phyloP scores from a whole-genome alignment of 2,113 vertebrate species.

The Oceanites oceanicus region DNA sequence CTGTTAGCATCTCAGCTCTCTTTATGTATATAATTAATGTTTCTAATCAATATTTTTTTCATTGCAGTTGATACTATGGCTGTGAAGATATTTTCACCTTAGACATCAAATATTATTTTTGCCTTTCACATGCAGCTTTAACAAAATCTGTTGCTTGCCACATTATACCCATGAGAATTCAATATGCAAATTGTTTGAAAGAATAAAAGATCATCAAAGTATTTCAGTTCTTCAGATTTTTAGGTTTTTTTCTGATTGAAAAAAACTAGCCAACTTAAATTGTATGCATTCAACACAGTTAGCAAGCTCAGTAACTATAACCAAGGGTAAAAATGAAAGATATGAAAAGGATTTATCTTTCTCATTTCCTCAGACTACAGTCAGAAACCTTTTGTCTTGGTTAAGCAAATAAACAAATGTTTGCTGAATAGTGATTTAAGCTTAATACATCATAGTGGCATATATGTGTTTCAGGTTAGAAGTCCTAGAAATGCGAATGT shows the following conservation, averaged over 20 bases:
- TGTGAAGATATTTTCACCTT: conserved; percentile 27
- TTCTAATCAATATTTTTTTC: conserved; percentile 51
- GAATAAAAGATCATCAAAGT: background rate
- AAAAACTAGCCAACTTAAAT: background rate
- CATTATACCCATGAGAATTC: background rate
- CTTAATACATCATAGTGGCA: background rate
- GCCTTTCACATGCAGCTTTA: background rate
- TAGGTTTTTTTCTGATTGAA: background rate
- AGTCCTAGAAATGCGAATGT: background rate
- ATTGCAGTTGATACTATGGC: background rate
- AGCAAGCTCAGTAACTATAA: background rate
- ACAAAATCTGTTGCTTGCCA: background rate
- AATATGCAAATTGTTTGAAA: background rate
- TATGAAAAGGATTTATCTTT: background rate
- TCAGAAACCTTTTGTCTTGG: background rate
- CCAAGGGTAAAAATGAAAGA: background rate
- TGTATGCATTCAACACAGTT: background rate
- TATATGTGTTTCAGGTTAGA: background rate
- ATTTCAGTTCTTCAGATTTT: background rate
- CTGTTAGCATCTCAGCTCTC: conserved; percentile 68
- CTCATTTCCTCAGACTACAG: background rate
- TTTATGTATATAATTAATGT: conserved; percentile 74
- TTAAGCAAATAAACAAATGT: background rate
- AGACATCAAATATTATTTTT: conserved; percentile 38
- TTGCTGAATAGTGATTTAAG: background rate